phyloP scores from a whole-genome alignment of 2,113 vertebrate species.

The Uropsilus gracilis region DNA sequence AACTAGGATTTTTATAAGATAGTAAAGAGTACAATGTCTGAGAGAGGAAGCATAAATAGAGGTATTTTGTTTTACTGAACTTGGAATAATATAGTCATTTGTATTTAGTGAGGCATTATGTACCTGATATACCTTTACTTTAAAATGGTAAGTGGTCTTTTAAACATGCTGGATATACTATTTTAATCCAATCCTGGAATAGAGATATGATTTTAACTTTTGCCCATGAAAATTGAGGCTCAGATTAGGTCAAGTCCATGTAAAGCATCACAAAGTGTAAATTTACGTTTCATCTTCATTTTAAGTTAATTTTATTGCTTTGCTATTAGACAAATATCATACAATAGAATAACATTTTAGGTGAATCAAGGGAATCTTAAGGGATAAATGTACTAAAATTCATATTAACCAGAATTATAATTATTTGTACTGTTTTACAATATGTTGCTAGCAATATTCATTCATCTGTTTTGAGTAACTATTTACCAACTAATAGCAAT shows the following conservation, averaged over 20 bases:
- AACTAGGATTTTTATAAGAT: conserved; percentile 70
- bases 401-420: conserved; percentile 43
- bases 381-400: conserved; percentile 3
- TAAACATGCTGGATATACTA: conserved; percentile 34
- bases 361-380: conserved; percentile 11
- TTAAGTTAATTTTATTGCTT: conserved; percentile 45
- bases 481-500: neutral
- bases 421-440: conserved; percentile 37
- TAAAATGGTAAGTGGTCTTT: conserved; percentile 51
- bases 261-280: conserved; percentile 5
- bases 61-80: conserved; percentile 31
- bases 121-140: conserved; percentile 48
- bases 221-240: neutral
- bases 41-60: conserved; percentile 16
- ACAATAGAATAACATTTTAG: neutral
- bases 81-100: conserved; percentile 60
- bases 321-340: too few relatives aligned
- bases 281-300: conserved; percentile 22
- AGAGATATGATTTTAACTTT: conserved; percentile 43
- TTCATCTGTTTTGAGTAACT: too few relatives aligned
- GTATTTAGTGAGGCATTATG: conserved; percentile 51
- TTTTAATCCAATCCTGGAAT: neutral
- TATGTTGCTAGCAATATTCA: conserved; percentile 32
- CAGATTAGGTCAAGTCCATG: neutral
- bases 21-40: conserved; percentile 39